phyloP scores from a whole-genome alignment of 2,113 vertebrate species.

The Pandion haliaetus region DNA sequence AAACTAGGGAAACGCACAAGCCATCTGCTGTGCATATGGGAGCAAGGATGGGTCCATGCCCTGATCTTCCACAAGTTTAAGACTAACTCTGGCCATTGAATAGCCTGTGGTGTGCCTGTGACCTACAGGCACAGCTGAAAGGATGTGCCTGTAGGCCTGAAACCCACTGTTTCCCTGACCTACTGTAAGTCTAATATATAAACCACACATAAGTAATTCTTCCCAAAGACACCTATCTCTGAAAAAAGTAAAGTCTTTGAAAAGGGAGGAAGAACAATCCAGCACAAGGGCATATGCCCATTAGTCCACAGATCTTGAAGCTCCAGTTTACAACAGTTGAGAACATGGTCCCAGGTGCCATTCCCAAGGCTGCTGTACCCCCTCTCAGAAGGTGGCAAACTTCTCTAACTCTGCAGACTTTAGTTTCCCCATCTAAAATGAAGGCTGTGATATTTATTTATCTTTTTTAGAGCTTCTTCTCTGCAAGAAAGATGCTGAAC shows the following conservation, averaged over 20 bases:
- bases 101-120: background rate
- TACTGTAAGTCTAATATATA: background rate
- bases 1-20: background rate
- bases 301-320: background rate
- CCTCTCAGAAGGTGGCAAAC: background rate
- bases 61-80: background rate
- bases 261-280: background rate
- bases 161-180: background rate
- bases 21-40: slow-evolving; percentile 34
- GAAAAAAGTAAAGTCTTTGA: background rate
- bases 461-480: background rate
- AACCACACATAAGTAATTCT: background rate
- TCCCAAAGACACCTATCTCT: background rate
- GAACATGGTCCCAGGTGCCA: background rate
- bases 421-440: background rate
- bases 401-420: background rate
- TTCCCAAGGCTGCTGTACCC: background rate
- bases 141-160: background rate
- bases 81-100: background rate
- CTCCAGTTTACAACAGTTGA: background rate
- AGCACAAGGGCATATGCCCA: background rate
- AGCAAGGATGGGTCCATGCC: background rate
- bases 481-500: background rate
- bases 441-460: background rate
- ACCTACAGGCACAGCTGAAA: background rate